Conservation (phyloP, 2,113 vertebrate species). For the Myotis davidii region DNA sequence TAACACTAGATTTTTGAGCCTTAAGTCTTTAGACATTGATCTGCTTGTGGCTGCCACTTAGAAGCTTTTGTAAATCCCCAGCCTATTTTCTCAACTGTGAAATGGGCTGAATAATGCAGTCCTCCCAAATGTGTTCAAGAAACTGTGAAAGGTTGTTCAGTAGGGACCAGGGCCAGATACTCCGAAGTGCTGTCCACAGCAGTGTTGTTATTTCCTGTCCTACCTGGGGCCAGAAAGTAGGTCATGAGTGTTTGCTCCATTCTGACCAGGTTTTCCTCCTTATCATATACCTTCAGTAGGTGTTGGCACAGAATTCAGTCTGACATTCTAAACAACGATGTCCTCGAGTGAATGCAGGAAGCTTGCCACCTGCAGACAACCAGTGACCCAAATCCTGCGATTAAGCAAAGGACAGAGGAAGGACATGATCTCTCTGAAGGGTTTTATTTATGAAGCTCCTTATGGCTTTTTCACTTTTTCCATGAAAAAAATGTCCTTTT, state of each 20-base stretch:
- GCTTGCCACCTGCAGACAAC: neutral
- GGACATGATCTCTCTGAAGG: neutral
- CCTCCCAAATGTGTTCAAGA: neutral
- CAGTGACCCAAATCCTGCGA: neutral
- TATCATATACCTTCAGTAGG: accelerated
- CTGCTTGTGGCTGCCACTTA: neutral
- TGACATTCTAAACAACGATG: neutral
- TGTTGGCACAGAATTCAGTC: neutral
- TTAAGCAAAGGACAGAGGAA: neutral
- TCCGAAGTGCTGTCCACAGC: accelerated
- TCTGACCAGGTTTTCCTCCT: neutral
- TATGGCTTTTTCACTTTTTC: conserved; percentile 10
- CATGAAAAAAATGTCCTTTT: conserved; percentile 57
- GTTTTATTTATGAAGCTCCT: conserved; percentile 42
- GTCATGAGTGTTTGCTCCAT: neutral
- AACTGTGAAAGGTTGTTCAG: neutral
- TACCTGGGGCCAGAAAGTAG: neutral
- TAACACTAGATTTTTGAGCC: neutral
- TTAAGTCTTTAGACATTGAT: neutral
- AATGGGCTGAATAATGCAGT: neutral
- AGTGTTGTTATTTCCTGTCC: neutral
- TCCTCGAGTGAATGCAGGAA: neutral
- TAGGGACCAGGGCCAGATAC: neutral
- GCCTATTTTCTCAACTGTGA: neutral
- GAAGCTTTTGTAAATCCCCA: neutral